phyloP scores from a whole-genome alignment of 1,140 invertebrate species.

The Marisa cornuarietis region DNA sequence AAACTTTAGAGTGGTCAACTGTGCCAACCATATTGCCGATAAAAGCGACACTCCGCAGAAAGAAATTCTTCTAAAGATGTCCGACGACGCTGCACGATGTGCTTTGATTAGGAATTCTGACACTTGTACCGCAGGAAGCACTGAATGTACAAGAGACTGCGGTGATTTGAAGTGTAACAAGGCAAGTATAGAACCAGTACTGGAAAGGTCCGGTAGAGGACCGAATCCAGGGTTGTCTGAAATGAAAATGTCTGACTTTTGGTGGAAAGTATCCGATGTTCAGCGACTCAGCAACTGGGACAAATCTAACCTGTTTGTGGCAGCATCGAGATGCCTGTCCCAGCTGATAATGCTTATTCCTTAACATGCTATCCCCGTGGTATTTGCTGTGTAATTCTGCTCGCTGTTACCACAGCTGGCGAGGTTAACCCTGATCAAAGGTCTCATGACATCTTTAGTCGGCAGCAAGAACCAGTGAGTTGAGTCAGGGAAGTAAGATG shows the following conservation, averaged over 20 bases:
- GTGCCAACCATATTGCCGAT: too few species aligned
- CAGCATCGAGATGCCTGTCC: conserved; percentile 28
- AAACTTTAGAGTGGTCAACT: neutral
- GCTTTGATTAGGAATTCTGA: neutral
- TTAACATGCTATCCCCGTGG: neutral
- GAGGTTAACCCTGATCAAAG: too few species aligned
- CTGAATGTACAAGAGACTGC: neutral
- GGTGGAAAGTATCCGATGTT: conserved; percentile 16
- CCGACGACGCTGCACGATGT: neutral
- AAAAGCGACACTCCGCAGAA: too few species aligned
- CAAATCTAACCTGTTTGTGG: conserved; percentile 29
- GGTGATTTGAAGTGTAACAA: neutral
- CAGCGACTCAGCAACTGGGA: conserved; percentile 29
- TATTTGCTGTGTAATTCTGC: too few species aligned
- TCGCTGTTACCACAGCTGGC: too few species aligned
- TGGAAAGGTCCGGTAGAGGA: neutral
- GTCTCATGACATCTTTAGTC: too few species aligned
- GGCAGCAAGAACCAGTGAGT: too few species aligned
- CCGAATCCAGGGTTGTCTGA: neutral
- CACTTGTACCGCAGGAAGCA: neutral
- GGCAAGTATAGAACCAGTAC: neutral
- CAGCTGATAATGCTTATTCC: conserved; percentile 29
- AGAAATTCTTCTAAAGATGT: too few species aligned
- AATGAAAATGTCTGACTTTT: neutral
- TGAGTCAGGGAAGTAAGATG: too few species aligned